Evolutionary conservation across 2,113 vertebrate genomes (phyloP), one percentile per base, ranked within the genome.

Genomic region (Heterocephalus glaber): DNA sequence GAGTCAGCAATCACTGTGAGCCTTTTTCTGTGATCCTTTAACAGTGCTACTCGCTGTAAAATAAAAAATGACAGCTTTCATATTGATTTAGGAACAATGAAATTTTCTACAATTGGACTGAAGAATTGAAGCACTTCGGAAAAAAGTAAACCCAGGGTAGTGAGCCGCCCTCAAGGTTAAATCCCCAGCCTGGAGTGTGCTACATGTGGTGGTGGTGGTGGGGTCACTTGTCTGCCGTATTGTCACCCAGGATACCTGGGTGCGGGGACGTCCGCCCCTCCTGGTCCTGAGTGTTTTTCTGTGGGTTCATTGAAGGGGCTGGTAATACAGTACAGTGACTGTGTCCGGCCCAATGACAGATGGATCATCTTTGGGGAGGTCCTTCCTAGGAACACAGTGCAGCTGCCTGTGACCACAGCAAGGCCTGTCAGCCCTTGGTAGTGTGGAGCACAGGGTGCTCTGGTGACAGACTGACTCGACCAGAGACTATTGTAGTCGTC

Each of bases 1-100:
- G 83, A 70, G 35, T 94, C 80, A 89, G 1, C 47, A 56, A 13
- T 94, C 49, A 92, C 41, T 44, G 24, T 91, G 87, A 30, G 0
- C 65, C 49, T 79, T 74, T 87, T 86, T 86, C 49, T 79, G 12
- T 94, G 70, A 66, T 79, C 81, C 54, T 92, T 95, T 90, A 95
- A 89, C n/a, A 81, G 0, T 89, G 35, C 76, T 79, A 52, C 76
- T 77, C 87, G 38, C 20, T 14, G 0, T 95, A 68, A 97, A 70
- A 70, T 68, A 77, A 76, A 92, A 94, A 92, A 49, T 58, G 66
- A 96, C 93, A 83, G 89, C 95, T 96, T 98, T 96, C 84, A 93
- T 52, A 89, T 82, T 92, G 44, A 95, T 97, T 95, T 87, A 93
- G 95, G 95, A 96, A 92, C 84, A 95, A 1, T 87, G 87, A 65